Conservation (phyloP, 2,888 invertebrate species). For the Torymus aiolomorphi region DNA sequence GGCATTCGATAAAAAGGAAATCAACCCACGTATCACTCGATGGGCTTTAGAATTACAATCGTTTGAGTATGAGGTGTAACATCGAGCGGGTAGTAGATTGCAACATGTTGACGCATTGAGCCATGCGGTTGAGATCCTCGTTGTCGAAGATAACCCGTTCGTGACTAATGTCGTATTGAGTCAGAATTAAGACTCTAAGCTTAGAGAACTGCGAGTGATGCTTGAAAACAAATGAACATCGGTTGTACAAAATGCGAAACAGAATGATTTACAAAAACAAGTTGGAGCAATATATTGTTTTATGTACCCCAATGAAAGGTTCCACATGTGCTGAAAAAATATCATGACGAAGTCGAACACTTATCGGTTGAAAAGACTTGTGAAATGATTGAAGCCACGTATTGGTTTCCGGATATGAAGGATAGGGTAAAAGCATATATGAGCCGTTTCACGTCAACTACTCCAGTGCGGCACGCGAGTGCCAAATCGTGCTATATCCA, state of each 20-base stretch:
- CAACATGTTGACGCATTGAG: not conserved
- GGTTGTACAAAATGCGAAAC: conserved; percentile 54
- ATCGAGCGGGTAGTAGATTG: too few species aligned
- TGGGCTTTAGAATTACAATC: conserved; percentile 4
- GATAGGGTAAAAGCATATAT: too few species aligned
- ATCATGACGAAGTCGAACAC: too few species aligned
- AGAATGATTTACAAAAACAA: conserved; percentile 60
- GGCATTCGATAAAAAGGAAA: conserved; percentile 2
- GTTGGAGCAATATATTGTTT: too few species aligned
- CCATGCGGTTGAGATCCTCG: not conserved
- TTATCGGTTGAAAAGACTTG: too few species aligned
- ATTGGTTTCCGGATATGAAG: too few species aligned
- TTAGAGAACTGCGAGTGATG: conserved; percentile 10
- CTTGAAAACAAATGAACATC: conserved; percentile 46
- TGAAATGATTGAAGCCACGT: too few species aligned
- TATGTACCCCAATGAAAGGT: too few species aligned
- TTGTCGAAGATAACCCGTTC: conserved; percentile 46
- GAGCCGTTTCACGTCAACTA: too few species aligned
- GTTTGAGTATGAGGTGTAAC: not conserved
- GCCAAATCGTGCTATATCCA: too few species aligned
- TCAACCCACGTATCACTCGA: not conserved
- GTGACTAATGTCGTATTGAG: conserved; percentile 37
- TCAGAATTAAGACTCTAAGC: conserved; percentile 34
- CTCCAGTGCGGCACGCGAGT: too few species aligned
- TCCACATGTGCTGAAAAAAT: too few species aligned